A percentile compares a stretch with the other conserved stretches of the same genome.
Conservation (phyloP, 1,140 invertebrate species). For the Bombus haemorrhoidalis region DNA sequence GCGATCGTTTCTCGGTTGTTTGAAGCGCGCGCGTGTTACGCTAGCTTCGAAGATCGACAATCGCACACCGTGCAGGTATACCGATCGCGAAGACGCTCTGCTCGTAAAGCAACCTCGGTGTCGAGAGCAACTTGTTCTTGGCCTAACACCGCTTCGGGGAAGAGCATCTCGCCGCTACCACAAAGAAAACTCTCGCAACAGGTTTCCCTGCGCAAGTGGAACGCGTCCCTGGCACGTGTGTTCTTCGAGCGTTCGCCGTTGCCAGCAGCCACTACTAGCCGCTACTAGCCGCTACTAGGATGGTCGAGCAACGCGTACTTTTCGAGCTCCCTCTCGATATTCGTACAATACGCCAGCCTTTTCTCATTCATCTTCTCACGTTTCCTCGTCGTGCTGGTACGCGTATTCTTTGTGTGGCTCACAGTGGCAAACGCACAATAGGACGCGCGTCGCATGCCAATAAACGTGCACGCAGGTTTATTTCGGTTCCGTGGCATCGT, state of each 20-base stretch:
- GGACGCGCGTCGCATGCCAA: conserved; percentile 45
- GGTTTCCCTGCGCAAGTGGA: conserved; percentile 33
- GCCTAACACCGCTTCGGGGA: conserved; percentile 51
- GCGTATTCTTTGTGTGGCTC: neutral
- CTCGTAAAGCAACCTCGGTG: conserved; percentile 55
- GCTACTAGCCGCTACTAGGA: neutral
- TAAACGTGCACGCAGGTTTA: conserved; percentile 40
- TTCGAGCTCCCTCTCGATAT: neutral
- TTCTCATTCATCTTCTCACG: conserved; percentile 51
- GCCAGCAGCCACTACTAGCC: neutral
- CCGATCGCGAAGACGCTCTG: conserved; percentile 23
- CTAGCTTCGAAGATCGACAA: conserved; percentile 1
- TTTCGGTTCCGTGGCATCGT: neutral
- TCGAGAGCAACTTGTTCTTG: conserved; percentile 59
- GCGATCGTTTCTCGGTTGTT: neutral
- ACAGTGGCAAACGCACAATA: neutral
- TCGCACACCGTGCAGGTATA: conserved; percentile 15
- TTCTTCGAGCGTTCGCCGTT: neutral
- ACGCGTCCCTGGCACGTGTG: conserved; percentile 37
- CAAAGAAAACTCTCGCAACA: conserved; percentile 38
- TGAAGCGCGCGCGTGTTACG: neutral
- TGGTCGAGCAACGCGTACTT: neutral
- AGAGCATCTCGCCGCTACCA: conserved; percentile 36
- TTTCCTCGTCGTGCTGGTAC: neutral
- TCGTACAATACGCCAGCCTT: conserved; percentile 14